These are phyloP conservation scores for Strix occidentalis DNA, from an alignment of 2,797 vertebrate genomes.

Conservation along the genomic window DNA sequence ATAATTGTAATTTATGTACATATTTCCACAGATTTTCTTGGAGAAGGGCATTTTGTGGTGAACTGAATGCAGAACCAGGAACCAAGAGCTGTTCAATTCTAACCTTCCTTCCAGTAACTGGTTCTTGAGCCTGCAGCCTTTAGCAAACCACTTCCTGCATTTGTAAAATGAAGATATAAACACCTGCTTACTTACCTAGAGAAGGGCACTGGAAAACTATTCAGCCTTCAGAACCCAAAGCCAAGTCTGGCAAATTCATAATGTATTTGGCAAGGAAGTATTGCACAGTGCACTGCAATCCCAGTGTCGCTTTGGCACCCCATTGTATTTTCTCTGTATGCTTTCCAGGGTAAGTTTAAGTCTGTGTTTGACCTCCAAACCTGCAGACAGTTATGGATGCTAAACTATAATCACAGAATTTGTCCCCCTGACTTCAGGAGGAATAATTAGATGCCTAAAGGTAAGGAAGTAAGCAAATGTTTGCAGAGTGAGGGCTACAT, in stretches of 20 bases:
- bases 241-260: background rate
- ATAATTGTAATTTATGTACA: background rate
- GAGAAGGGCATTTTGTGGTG: background rate
- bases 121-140: background rate
- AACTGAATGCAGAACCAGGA: background rate
- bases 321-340: background rate
- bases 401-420: background rate
- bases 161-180: background rate
- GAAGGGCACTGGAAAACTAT: background rate
- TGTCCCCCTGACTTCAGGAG: background rate
- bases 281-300: background rate
- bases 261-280: background rate
- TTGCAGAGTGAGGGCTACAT: background rate
- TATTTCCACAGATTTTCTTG: background rate
- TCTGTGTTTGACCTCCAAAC: background rate
- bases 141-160: background rate
- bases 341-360: background rate
- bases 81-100: background rate
- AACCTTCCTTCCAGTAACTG: background rate
- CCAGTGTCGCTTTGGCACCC: background rate
- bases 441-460: slow-evolving; percentile 27
- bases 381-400: background rate
- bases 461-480: slow-evolving; percentile 24
- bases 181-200: background rate
- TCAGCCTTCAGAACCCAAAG: background rate